phyloP scores from a whole-genome alignment of 1,140 invertebrate genomes.

The Choristoneura fumiferana region DNA sequence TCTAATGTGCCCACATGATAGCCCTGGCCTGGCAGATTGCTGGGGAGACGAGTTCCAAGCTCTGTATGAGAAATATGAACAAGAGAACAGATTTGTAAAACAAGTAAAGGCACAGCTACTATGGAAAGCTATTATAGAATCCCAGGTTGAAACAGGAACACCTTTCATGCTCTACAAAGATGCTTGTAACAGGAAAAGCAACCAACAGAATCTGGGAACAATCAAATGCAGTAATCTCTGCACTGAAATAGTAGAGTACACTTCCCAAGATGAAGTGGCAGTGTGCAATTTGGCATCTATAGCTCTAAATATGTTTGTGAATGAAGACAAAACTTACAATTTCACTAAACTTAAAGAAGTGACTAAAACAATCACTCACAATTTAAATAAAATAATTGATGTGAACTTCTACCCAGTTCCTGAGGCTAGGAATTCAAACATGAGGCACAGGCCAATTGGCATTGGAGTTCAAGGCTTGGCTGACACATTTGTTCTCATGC shows the following conservation, averaged over 20 bases:
- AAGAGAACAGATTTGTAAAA: slow-evolving; percentile 86
- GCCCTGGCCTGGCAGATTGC: slow-evolving; percentile 92
- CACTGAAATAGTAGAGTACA: slow-evolving; percentile 98
- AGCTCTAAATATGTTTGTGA: slow-evolving; percentile 98
- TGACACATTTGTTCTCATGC: slow-evolving; percentile 97
- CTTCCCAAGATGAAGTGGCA: slow-evolving; percentile 94
- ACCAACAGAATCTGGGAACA: slow-evolving; percentile 99
- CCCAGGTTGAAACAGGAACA: slow-evolving; percentile 98
- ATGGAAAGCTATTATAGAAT: slow-evolving; percentile 96
- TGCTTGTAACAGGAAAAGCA: slow-evolving; percentile 97
- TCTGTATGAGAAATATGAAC: slow-evolving; percentile 94
- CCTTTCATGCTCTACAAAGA: slow-evolving; percentile 99
- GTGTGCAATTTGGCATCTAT: slow-evolving; percentile 99
- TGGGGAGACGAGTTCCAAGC: slow-evolving; percentile 98
- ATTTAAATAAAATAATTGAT: slow-evolving; percentile 99
- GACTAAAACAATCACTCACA: slow-evolving; percentile 92
- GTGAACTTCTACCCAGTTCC: slow-evolving; percentile 97
- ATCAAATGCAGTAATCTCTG: slow-evolving; percentile 99
- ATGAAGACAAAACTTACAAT: slow-evolving; percentile 88
- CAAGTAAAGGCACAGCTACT: slow-evolving; percentile 92
- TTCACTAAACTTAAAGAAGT: slow-evolving; percentile 94
- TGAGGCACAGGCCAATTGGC: slow-evolving; percentile 95
- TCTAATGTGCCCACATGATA: slow-evolving; percentile 97
- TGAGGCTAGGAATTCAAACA: slow-evolving; percentile 93
- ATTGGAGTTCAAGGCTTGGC: slow-evolving; percentile 98